phyloP scores from a whole-genome alignment of 1,140 invertebrate species.

The Plectus sambesii region DNA sequence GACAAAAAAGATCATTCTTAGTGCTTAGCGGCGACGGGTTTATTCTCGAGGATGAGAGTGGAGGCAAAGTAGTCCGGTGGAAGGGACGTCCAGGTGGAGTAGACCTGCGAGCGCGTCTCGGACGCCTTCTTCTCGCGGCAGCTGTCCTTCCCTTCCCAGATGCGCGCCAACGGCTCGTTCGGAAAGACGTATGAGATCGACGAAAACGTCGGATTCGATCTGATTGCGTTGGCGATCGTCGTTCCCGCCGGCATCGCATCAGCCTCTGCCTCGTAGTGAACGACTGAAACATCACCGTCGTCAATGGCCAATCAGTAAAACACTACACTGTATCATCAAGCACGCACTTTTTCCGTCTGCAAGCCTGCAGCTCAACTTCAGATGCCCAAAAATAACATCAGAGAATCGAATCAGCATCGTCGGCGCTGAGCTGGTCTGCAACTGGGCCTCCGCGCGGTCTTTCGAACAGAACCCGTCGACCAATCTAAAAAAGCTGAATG shows the following conservation, averaged over 20 bases:
- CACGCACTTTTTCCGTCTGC: no score
- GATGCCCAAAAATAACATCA: constrained; percentile 16
- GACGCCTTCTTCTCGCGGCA: background rate
- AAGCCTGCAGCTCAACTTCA: constrained; percentile 18
- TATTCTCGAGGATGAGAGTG: constrained; percentile 11
- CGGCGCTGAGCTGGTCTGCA: constrained; percentile 8
- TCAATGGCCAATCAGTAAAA: no score
- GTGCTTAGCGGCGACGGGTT: constrained; percentile 20
- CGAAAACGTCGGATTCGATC: constrained; percentile 16
- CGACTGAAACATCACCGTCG: constrained; percentile 13
- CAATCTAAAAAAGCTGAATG: constrained; percentile 11
- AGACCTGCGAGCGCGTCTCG: constrained; percentile 4
- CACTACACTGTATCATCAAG: no score
- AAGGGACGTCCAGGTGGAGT: constrained; percentile 15
- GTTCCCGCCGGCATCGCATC: constrained; percentile 21
- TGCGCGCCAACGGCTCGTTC: background rate
- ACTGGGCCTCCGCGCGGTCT: constrained; percentile 5
- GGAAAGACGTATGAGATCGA: constrained; percentile 16
- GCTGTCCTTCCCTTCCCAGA: background rate
- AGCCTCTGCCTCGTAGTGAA: constrained; percentile 21
- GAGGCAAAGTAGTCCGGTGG: constrained; percentile 18
- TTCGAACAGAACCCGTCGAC: constrained; percentile 19
- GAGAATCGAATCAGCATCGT: constrained; percentile 21
- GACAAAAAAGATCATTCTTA: no score
- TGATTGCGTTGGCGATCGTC: constrained; percentile 18